A percentile compares a stretch with the other conserved stretches of the same genome.
Conservation (phyloP, 1,140 invertebrate species). For the Conopomorpha cramerella region DNA sequence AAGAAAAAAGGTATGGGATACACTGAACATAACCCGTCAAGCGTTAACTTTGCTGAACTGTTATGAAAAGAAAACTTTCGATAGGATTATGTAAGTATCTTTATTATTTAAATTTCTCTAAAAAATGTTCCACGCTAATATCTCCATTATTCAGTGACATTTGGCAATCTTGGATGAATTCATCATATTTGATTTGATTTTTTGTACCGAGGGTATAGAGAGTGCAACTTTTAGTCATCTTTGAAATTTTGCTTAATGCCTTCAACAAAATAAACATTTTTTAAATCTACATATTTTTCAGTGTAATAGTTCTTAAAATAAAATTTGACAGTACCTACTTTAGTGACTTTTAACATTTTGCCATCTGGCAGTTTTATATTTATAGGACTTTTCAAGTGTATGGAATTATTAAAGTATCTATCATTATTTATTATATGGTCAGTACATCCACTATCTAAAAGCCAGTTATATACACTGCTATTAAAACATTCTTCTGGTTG, state of each 20-base stretch:
- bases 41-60: no score
- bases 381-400: constrained; percentile 19
- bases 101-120: no score
- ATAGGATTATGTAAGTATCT: no score
- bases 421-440: constrained; percentile 36
- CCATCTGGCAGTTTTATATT: no score
- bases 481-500: constrained; percentile 6
- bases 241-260: constrained; percentile 18
- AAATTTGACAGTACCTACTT: constrained; percentile 20
- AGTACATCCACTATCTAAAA: constrained; percentile 31
- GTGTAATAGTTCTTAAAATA: constrained; percentile 10
- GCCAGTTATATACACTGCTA: constrained; percentile 21
- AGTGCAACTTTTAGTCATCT: constrained; percentile 14
- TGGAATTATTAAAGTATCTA: constrained; percentile 20
- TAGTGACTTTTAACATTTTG: constrained; percentile 21
- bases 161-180: no score
- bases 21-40: no score
- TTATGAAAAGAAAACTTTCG: no score
- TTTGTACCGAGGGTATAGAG: no score
- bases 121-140: no score
- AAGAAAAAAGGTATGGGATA: no score
- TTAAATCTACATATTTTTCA: constrained; percentile 12
- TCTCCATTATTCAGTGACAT: no score
- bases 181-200: no score
- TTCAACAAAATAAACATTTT: constrained; percentile 24